Conservation (phyloP, 2,888 invertebrate genomes). For the Drosophila prolongata region DNA sequence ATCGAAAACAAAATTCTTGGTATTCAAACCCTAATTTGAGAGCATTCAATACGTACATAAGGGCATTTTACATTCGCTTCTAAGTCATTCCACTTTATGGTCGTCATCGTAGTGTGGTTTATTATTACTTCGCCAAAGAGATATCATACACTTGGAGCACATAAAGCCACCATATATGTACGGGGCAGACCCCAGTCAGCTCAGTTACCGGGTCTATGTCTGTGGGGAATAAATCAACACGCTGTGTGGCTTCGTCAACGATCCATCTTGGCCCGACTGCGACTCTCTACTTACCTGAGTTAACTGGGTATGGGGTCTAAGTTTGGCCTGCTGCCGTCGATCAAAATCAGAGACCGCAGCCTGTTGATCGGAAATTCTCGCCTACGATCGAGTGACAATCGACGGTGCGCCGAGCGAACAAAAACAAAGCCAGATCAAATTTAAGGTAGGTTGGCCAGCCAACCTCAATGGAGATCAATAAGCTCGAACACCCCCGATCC, state of each 20-base stretch:
- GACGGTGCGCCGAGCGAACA: slow-evolving; percentile 34
- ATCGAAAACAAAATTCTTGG: slow-evolving; percentile 5
- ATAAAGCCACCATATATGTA: slow-evolving; percentile 32
- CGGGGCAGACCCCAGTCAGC: slow-evolving; percentile 7
- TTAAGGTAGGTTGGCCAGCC: slow-evolving; percentile 48
- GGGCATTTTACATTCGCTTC: slow-evolving; percentile 42
- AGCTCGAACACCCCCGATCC: slow-evolving; percentile 18
- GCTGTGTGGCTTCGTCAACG: slow-evolving; percentile 81
- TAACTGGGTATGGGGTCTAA: slow-evolving; percentile 10
- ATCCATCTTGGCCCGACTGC: slow-evolving; percentile 59
- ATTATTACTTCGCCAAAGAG: slow-evolving; percentile 51
- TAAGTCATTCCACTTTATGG: slow-evolving; percentile 44
- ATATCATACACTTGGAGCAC: slow-evolving; percentile 35
- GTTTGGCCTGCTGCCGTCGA: slow-evolving; percentile 73
- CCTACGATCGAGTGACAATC: slow-evolving; percentile 79
- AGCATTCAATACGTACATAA: slow-evolving; percentile 31
- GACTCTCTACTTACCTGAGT: slow-evolving; percentile 16
- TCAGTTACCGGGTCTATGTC: slow-evolving; percentile 68
- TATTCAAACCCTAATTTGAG: slow-evolving; percentile 6
- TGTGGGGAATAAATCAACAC: slow-evolving; percentile 83
- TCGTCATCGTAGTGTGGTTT: slow-evolving; percentile 46
- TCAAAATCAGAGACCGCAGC: slow-evolving; percentile 55
- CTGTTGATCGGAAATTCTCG: slow-evolving; percentile 80
- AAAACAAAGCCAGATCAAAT: slow-evolving; percentile 53
- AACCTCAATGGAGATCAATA: slow-evolving; percentile 50